These are phyloP conservation scores for Pituophis catenifer DNA, from an alignment of 2,113 vertebrate species.

Conservation along the genomic window DNA sequence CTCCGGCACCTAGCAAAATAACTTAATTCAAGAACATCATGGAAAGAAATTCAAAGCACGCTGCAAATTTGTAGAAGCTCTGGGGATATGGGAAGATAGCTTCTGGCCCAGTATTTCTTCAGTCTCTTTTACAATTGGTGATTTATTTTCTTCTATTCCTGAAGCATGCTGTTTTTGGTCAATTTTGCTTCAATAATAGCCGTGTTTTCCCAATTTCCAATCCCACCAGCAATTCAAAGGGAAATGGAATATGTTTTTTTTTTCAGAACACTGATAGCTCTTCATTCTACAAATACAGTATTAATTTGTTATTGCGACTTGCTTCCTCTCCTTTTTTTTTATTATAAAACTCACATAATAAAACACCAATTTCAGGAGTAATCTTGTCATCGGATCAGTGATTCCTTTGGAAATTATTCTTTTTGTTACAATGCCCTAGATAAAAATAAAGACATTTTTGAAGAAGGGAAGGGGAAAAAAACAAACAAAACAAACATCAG, in stretches of 20 bases:
- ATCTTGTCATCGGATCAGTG: slow-evolving; percentile 47
- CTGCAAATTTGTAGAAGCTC: not conserved
- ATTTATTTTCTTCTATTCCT: not conserved
- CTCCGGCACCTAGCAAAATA: not conserved
- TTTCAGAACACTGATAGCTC: not conserved
- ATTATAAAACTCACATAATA: slow-evolving; percentile 37
- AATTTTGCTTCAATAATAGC: not conserved
- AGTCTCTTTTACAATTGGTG: not conserved
- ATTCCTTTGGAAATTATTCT: slow-evolving; percentile 58
- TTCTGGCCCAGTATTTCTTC: not conserved
- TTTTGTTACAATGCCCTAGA: not conserved
- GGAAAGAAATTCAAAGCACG: not conserved
- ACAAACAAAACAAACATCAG: slow-evolving; percentile 30
- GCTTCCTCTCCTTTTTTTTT: not conserved
- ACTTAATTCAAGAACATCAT: not conserved
- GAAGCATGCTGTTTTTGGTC: not conserved
- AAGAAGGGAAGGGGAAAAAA: not conserved
- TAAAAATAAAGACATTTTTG: not conserved
- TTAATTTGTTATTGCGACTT: slow-evolving; percentile 5
- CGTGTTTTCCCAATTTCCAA: not conserved
- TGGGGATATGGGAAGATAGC: not conserved
- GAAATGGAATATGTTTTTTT: not conserved
- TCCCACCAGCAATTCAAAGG: not conserved
- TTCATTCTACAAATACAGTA: not conserved
- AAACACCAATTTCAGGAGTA: slow-evolving; percentile 45